Evolutionary conservation across 1,140 invertebrate species (phyloP).

Genomic region (Maniola jurtina): DNA sequence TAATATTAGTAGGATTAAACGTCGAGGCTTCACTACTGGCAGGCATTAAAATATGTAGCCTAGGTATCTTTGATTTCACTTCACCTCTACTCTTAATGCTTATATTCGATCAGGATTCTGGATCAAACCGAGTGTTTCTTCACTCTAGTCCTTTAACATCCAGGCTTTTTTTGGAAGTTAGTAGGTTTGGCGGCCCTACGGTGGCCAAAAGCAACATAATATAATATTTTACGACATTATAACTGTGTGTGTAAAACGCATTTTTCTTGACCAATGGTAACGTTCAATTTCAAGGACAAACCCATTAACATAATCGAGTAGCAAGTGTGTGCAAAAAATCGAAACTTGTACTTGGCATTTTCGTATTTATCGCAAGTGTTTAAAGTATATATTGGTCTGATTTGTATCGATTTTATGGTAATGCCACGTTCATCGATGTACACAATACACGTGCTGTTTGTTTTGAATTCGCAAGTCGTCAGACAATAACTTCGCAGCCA

Average conservation of each 20-base stretch:
- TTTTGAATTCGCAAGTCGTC: slow-evolving; percentile 24
- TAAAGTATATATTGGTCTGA: not conserved
- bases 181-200: not conserved
- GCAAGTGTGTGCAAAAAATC: slow-evolving; percentile 12
- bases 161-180: too few relatives aligned
- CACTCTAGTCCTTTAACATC: too few relatives aligned
- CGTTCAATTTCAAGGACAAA: slow-evolving; percentile 33
- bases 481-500: slow-evolving; percentile 8
- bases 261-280: slow-evolving; percentile 23
- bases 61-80: too few relatives aligned
- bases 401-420: not conserved
- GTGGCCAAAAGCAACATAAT: slow-evolving; percentile 13
- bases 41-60: too few relatives aligned
- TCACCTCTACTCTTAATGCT: too few relatives aligned
- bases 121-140: too few relatives aligned
- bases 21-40: too few relatives aligned
- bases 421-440: not conserved
- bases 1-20: too few relatives aligned
- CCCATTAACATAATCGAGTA: slow-evolving; percentile 4
- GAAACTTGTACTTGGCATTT: slow-evolving; percentile 25
- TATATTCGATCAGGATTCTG: too few relatives aligned
- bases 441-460: slow-evolving; percentile 28
- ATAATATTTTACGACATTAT: slow-evolving; percentile 19
- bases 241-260: slow-evolving; percentile 12
- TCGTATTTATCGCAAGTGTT: slow-evolving; percentile 9